Evolutionary conservation across 1,140 invertebrate genomes (phyloP).

Genomic region (Platorchestia sp.): DNA sequence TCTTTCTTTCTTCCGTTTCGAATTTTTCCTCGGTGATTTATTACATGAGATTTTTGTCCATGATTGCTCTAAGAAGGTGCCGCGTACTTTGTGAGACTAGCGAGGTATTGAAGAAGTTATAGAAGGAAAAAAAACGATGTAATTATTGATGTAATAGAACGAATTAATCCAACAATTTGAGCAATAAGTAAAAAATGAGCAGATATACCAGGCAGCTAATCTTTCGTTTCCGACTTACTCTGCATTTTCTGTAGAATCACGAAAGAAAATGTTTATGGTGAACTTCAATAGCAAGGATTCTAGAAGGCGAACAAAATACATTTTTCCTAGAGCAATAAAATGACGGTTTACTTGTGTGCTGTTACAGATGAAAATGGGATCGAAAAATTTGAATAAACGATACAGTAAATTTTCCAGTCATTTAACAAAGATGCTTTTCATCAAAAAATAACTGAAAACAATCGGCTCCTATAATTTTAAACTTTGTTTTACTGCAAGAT

Average conservation of each 20-base stretch:
- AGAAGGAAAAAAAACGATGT: not conserved
- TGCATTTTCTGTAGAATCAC: not conserved
- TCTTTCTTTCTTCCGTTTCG: not conserved
- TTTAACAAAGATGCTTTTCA: no score
- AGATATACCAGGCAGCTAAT: not conserved
- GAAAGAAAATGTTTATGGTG: not conserved
- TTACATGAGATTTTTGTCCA: not conserved
- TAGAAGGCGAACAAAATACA: not conserved
- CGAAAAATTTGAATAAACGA: no score
- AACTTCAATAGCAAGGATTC: not conserved
- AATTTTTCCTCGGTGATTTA: not conserved
- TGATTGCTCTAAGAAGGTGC: not conserved
- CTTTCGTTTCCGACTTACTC: not conserved
- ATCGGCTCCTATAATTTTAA: no score
- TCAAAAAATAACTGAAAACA: no score
- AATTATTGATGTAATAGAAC: not conserved
- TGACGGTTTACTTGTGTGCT: not conserved
- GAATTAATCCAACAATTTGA: not conserved
- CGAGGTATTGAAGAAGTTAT: not conserved
- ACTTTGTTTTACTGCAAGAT: no score
- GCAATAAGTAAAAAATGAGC: no score
- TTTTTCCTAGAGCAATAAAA: no score
- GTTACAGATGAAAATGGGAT: not conserved
- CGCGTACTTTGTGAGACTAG: not conserved
- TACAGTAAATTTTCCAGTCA: no score